Conservation (phyloP, 2,888 invertebrate species). For the Harpagoxenus sublaevis region DNA sequence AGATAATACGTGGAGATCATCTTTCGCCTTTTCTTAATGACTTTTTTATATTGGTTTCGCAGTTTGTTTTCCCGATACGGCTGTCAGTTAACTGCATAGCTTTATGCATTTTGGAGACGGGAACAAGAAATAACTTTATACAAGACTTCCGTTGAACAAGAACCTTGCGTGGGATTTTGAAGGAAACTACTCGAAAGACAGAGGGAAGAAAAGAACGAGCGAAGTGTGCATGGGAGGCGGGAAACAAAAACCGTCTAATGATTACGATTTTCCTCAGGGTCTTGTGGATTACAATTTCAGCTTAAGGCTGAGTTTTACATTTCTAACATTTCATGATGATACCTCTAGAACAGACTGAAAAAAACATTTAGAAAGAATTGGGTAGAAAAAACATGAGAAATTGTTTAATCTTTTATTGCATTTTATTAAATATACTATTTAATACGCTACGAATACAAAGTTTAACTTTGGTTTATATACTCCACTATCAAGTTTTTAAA, state of each 20-base stretch:
- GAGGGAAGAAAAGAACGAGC: background rate
- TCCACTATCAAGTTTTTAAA: constrained; percentile 4
- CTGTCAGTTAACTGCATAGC: constrained; percentile 10
- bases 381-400: too few species aligned
- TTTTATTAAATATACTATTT: background rate
- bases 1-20: background rate
- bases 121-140: background rate
- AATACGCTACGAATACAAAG: background rate
- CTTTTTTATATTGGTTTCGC: constrained; percentile 1
- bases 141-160: constrained; percentile 44
- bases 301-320: constrained; percentile 2
- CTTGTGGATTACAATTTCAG: background rate
- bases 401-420: too few species aligned
- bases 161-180: constrained; percentile 30
- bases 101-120: constrained; percentile 49
- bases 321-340: background rate
- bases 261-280: constrained; percentile 25
- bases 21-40: background rate
- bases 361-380: too few species aligned
- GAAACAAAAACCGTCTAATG: background rate
- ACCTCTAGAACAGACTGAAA: too few species aligned
- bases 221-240: background rate
- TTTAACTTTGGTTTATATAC: background rate
- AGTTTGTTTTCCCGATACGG: constrained; percentile 40
- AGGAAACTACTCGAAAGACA: constrained; percentile 20